Conservation (phyloP, 2,113 vertebrate species). For the Callionymus lyra region DNA sequence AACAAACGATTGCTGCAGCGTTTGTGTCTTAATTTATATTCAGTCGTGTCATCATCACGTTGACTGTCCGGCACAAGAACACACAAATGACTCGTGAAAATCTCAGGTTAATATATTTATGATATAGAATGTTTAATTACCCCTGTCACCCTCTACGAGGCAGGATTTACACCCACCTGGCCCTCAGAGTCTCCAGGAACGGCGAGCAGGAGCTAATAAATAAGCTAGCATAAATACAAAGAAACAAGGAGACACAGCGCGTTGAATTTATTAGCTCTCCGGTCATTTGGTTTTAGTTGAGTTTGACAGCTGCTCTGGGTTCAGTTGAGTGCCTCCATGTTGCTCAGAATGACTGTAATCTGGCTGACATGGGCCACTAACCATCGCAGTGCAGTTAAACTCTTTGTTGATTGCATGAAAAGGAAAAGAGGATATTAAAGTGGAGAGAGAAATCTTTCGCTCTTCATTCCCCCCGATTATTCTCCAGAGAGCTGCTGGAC, state of each 20-base stretch:
- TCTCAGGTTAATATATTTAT: too few relatives aligned
- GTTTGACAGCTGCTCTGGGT: slow-evolving; percentile 34
- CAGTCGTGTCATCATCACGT: slow-evolving; percentile 14
- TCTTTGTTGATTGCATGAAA: slow-evolving; percentile 32
- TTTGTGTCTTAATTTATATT: slow-evolving; percentile 27
- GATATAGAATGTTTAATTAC: too few relatives aligned
- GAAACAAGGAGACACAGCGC: slow-evolving; percentile 18
- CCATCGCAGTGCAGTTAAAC: slow-evolving; percentile 9
- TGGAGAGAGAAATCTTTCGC: slow-evolving; percentile 19
- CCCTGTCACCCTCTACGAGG: too few relatives aligned
- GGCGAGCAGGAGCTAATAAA: slow-evolving; percentile 31
- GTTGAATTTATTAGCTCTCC: slow-evolving; percentile 22
- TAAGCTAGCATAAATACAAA: too few relatives aligned
- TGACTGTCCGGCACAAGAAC: too few relatives aligned
- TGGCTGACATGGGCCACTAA: slow-evolving; percentile 29
- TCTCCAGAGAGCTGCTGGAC: too few relatives aligned
- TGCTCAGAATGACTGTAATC: slow-evolving; percentile 34
- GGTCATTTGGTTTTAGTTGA: slow-evolving; percentile 13
- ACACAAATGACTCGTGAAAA: too few relatives aligned
- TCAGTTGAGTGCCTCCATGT: slow-evolving; percentile 21
- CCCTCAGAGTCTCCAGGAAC: too few relatives aligned
- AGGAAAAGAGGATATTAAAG: slow-evolving; percentile 24
- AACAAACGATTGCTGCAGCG: slow-evolving; percentile 28
- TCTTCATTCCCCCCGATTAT: too few relatives aligned
- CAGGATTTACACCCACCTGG: too few relatives aligned